Evolutionary conservation across 2,888 invertebrate genomes (phyloP), one percentile per base, ranked within the genome.

Genomic region (Megalurothrips usitatus): DNA sequence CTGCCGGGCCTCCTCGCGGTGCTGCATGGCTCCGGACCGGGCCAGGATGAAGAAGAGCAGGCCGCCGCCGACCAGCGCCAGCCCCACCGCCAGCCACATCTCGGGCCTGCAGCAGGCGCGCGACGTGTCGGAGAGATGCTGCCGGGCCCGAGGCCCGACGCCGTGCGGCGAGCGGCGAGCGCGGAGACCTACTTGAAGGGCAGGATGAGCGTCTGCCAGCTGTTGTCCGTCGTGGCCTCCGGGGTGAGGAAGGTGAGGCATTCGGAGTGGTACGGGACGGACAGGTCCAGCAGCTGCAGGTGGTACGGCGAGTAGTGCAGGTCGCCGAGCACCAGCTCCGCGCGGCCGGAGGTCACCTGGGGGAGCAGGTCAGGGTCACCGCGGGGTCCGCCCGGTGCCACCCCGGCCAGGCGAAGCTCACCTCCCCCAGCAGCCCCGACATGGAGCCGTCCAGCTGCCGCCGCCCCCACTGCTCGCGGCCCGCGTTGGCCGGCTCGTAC

Each of bases 171-270:
- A 12, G 52, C 52, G 3, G 19, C 14, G 52, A 52, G 10, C 3
- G 12, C 14, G 19, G 68, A 23, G 80, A 85, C 88, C 87, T 88
- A 93, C 94, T 90, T 92, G 85, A 95, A 95, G 0, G 95, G 95
- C 83, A 94, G 87, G 84, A 95, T 92, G 11, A 96, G 88, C 0
- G 95, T 93, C 86, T 93, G 93, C 95, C 95, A 95, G 0, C 95
- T 94, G 84, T 94, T 94, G 85, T 95, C 94, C 1, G 91, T 91
- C 26, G 93, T 88, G 0, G 94, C 92, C 87, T 95, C 95, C 0
- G 95, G 95, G 0, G 95, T 95, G 26, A 96, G 86, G 85, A 96
- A 96, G 0, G 95, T 95, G 84, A 95, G 89, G 85, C 95, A 96
- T 85, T 95, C 94, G 0, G 93, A 91, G n/a, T 92, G 93, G 83